phyloP scores from a whole-genome alignment of 2,888 invertebrate species.

The Gastrophysa polygoni region DNA sequence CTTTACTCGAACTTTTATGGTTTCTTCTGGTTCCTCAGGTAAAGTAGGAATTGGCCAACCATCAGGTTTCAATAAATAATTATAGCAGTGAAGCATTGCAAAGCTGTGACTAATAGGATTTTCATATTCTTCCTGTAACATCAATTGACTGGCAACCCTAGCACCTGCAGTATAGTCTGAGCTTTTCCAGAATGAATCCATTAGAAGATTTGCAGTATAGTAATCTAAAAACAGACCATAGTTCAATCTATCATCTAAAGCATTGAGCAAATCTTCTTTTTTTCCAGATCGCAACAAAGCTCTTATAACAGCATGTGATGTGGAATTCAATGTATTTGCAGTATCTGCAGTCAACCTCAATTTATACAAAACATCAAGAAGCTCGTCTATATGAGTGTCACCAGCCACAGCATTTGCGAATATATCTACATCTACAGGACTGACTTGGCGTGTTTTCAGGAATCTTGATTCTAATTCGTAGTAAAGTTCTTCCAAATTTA shows the following conservation, averaged over 20 bases:
- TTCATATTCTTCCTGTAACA: constrained; percentile 87
- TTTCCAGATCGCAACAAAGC: constrained; percentile 63
- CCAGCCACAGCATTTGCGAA: constrained; percentile 73
- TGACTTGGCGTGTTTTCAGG: constrained; percentile 66
- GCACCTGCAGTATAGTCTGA: constrained; percentile 75
- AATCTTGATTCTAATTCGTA: constrained; percentile 72
- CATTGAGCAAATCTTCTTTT: constrained; percentile 69
- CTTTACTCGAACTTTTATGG: constrained; percentile 66
- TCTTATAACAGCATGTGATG: constrained; percentile 80
- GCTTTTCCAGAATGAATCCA: constrained; percentile 77
- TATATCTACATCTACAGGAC: constrained; percentile 83
- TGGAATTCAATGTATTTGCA: constrained; percentile 75
- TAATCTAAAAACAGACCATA: constrained; percentile 93
- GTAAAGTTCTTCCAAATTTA: constrained; percentile 73
- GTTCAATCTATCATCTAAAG: constrained; percentile 80
- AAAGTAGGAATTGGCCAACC: constrained; percentile 56
- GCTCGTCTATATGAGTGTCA: constrained; percentile 69
- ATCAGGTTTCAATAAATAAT: constrained; percentile 66
- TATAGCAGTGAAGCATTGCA: constrained; percentile 76
- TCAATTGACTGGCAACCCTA: constrained; percentile 75
- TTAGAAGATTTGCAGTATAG: constrained; percentile 76
- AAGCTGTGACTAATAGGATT: constrained; percentile 73
- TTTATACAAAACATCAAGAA: constrained; percentile 73
- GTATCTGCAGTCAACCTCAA: constrained; percentile 76
- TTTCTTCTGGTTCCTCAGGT: constrained; percentile 58